Evolutionary conservation across 1,140 invertebrate genomes (phyloP).

Genomic region (Rhagoletis pomonella): DNA sequence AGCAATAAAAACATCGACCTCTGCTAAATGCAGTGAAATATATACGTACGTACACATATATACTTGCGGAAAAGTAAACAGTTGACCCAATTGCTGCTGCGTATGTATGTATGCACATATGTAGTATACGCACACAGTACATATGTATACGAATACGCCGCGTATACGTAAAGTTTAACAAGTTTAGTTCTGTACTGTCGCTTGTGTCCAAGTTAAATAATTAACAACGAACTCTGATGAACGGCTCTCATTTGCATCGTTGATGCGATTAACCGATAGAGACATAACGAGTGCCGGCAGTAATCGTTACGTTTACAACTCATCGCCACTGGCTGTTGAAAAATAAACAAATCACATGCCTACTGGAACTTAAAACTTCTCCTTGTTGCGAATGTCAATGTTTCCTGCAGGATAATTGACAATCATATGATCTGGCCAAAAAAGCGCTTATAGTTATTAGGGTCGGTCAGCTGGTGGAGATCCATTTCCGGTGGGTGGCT

Average conservation of each 20-base stretch:
- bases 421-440: too few relatives aligned
- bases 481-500: too few relatives aligned
- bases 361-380: background rate
- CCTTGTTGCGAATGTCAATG: too few relatives aligned
- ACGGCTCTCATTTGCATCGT: conserved; percentile 37
- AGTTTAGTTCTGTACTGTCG: background rate
- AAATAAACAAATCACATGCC: background rate
- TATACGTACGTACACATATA: too few relatives aligned
- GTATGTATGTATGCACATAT: background rate
- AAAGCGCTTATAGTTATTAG: too few relatives aligned
- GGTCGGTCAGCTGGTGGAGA: too few relatives aligned
- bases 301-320: background rate
- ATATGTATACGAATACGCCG: too few relatives aligned
- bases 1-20: background rate
- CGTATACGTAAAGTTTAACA: too few relatives aligned
- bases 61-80: background rate
- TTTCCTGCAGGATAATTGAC: too few relatives aligned
- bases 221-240: conserved; percentile 32
- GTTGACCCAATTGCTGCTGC: background rate
- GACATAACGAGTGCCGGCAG: background rate
- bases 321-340: background rate
- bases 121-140: too few relatives aligned
- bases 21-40: background rate
- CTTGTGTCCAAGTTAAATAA: conserved; percentile 28
- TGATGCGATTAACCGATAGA: conserved; percentile 16